Conservation (phyloP, 2,113 vertebrate genomes). For the Lophura nycthemera region DNA sequence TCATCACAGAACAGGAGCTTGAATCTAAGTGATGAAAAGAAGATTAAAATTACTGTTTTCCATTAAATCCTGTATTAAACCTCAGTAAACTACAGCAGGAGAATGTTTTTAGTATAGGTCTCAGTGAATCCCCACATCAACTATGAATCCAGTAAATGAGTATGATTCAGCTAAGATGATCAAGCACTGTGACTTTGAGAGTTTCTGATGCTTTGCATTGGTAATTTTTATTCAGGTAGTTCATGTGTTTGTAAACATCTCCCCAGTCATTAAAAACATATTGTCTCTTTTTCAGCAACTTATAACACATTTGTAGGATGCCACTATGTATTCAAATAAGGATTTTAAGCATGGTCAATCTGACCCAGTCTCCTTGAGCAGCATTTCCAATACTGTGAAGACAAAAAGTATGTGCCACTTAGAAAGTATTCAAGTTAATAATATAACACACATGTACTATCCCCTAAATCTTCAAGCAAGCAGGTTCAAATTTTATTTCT, state of each 20-base stretch:
- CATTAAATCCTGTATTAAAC: background rate
- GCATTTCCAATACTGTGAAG: background rate
- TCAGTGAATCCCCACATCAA: background rate
- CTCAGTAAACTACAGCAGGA: background rate
- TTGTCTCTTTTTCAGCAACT: conserved; percentile 23
- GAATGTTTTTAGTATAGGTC: background rate
- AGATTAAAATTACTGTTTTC: background rate
- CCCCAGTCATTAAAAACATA: conserved; percentile 20
- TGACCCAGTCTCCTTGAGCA: background rate
- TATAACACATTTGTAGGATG: background rate
- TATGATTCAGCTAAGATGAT: background rate
- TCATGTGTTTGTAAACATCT: conserved; percentile 30
- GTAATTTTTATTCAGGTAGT: conserved; percentile 7
- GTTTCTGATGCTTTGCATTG: background rate
- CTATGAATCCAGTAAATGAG: background rate
- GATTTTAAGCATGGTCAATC: background rate
- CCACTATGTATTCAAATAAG: background rate
- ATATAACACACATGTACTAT: background rate
- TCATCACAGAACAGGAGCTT: background rate
- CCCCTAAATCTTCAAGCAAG: background rate
- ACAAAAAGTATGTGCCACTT: background rate
- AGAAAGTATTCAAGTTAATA: background rate
- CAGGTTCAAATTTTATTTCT: conserved; percentile 9
- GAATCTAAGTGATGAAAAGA: background rate
- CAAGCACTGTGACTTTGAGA: background rate